Base-by-base conservation (phyloP, 2,797 vertebrate genomes). In the Arctocebus calabarensis region DNA sequence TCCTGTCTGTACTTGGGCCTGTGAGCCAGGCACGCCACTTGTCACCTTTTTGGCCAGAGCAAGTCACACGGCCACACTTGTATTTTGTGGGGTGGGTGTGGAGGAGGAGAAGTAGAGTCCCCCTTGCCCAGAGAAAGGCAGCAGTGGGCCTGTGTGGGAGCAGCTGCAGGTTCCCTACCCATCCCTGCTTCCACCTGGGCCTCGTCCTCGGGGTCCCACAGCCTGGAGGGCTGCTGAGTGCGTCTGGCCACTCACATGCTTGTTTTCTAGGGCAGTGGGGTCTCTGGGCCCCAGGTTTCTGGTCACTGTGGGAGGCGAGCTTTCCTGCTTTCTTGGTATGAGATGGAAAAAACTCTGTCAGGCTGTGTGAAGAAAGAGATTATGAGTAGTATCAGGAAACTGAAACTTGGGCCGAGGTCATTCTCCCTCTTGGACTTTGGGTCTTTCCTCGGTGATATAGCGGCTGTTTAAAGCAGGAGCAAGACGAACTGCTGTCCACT, bases 351-450 rank as follows among this genome's bases (percentile, higher is more conserved):
- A 88, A 64, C 70, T 75, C 84, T 23, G 3, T 66, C 73, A 70
- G 66, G 66, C 66, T 59, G 4, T 73, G 17, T 1, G 12, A 82
- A 81, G 83, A 55, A 78, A 82, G 88, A 79, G n/a, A 61, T 86
- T 52, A 37, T 48, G 83, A 91, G 29, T 10, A 3, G 57, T 25
- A 29, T 93, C 66, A 77, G 95, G 87, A 95, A 94, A 79, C 52
- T 37, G 37, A 75, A 77, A 27, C 52, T 88, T 70, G 52, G 68
- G 29, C 90, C 32, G 7, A 73, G 87, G 78, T 48, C 22, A 14
- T 16, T 78, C 40, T 16, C 48, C n/a, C 6, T 59, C n/a, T 32
- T 0, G 3, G 68, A 23, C 23, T 70, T 84, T 0, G 1, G 52
- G 14, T 68, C 34, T 77, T n/a, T 66, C 32, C 61, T 25, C 0